Percentiles rank a stretch among this genome's conserved stretches.
Conservation (phyloP, 2,888 invertebrate species). For the Tipula helvola region DNA sequence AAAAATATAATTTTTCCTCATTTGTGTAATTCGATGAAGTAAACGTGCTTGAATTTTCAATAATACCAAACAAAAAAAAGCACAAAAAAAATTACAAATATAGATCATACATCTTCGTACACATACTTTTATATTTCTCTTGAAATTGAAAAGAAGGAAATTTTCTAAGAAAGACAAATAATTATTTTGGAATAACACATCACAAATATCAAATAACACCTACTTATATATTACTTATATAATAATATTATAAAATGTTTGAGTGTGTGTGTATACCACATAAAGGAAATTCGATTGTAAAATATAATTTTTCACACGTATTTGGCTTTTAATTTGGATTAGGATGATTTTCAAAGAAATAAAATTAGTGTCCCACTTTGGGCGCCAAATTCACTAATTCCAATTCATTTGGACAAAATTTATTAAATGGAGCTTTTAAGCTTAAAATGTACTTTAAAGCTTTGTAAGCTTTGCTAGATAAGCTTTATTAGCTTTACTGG, state of each 20-base stretch:
- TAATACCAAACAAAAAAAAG: neutral
- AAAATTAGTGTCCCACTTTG: neutral
- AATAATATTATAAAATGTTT: no score
- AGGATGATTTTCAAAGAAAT: neutral
- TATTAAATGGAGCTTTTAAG: no score
- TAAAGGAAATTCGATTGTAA: neutral
- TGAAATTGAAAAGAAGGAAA: neutral
- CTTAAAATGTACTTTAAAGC: no score
- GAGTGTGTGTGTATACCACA: neutral
- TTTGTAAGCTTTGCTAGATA: no score
- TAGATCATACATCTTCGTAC: neutral
- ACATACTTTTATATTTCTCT: neutral
- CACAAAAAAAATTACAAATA: neutral
- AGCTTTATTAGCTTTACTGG: no score
- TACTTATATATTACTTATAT: no score
- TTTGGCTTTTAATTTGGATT: neutral
- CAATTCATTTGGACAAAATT: neutral
- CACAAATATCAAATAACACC: neutral
- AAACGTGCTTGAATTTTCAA: neutral
- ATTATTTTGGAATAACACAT: neutral
- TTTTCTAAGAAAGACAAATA: neutral
- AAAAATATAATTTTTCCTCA: neutral
- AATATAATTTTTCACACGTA: neutral
- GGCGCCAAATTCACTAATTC: neutral
- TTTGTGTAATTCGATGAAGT: neutral